Evolutionary conservation across 2,888 invertebrate species (phyloP).

Genomic region (Lingula anatina): DNA sequence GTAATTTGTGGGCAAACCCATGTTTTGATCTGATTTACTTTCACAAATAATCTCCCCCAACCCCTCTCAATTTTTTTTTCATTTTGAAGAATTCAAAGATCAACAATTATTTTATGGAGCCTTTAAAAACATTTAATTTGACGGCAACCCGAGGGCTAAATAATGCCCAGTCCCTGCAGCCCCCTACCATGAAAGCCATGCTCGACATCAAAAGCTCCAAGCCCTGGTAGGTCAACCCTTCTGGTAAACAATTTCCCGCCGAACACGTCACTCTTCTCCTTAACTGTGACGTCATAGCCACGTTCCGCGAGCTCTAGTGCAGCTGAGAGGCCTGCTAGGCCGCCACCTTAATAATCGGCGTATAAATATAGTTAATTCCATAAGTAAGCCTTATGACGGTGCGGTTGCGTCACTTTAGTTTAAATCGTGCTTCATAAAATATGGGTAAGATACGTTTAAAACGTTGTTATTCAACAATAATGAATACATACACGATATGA

Average conservation of each 20-base stretch:
- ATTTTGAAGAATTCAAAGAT: background rate
- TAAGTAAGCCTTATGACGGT: too few species aligned
- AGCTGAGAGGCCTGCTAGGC: conserved; percentile 10
- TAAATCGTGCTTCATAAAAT: too few species aligned
- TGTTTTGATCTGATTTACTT: too few species aligned
- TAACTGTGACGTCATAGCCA: conserved; percentile 9
- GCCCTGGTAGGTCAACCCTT: background rate
- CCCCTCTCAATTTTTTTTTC: background rate
- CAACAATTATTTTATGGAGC: too few species aligned
- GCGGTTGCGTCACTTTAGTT: too few species aligned
- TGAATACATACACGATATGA: too few species aligned
- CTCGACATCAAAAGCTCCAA: background rate
- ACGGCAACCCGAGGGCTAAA: too few species aligned
- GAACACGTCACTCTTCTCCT: conserved; percentile 2
- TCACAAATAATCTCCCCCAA: background rate
- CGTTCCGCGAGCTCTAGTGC: conserved; percentile 8
- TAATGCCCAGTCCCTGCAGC: background rate
- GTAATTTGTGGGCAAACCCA: too few species aligned
- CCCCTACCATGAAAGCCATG: conserved; percentile 1
- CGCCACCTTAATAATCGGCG: conserved; percentile 7
- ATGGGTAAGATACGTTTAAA: too few species aligned
- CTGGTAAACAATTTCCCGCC: conserved; percentile 8
- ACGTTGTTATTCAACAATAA: too few species aligned
- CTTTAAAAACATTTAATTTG: too few species aligned
- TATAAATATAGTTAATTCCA: too few species aligned